Base-by-base conservation (phyloP, 2,113 vertebrate genomes). In the Oryzias celebensis region DNA sequence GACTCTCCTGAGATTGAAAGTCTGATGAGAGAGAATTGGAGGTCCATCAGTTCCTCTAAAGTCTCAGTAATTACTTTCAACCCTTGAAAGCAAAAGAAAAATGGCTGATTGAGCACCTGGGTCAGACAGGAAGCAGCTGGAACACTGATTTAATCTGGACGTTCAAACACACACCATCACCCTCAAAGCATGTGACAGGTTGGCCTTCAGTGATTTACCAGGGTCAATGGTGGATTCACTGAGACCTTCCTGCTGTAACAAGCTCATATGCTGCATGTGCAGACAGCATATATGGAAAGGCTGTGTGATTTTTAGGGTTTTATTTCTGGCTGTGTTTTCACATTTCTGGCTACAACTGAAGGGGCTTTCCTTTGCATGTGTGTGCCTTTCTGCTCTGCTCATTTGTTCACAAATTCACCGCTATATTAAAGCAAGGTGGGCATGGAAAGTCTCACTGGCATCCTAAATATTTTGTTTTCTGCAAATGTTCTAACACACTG, bases 91-190 rank as follows among this genome's bases (percentile, higher is more conserved):
- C 20, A 49, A 47, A 66, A 58, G 57, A 55, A 55, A 58, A 41
- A 49, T 62, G 73, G 73, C 74, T 73, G 74, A 67, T 78, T 66
- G 77, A 83, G 81, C 82, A 85, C 80, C 82, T 87, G 75, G 71
- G 68, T 63, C 3, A 51, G 62, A 51, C 78, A 85, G 81, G 83
- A 87, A 85, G 85, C 85, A 85, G 78, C 85, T 85, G 83, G 78
- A 84, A 60, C 65, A 63, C 61, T 76, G 83, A 85, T 87, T 36
- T 83, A 82, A 69, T 68, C 62, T 36, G 59, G 28, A 72, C 61
- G 63, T 55, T 55, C 65, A 65, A 47, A 45, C 64, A 75, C 51
- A 52, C 18, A 18, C 53, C 23, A 22, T 42, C 52, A 48, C 52
- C 58, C 28, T 31, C 58, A 61, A n/a, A 44, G 53, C 48, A 61